phyloP scores from a whole-genome alignment of 2,113 vertebrate genomes.

The Coturnix japonica region DNA sequence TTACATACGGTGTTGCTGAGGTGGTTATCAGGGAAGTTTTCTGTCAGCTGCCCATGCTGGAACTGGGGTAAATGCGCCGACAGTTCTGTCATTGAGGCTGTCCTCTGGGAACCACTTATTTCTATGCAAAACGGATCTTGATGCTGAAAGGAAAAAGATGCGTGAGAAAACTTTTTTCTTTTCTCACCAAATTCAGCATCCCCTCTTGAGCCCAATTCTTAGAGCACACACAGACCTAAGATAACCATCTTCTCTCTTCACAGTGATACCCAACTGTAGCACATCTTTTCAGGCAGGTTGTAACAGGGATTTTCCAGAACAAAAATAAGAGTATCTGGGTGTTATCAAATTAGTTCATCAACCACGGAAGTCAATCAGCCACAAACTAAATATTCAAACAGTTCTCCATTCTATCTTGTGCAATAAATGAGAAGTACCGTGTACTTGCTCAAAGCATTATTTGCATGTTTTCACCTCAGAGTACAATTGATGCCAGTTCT shows the following conservation, averaged over 20 bases:
- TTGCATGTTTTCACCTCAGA: neutral
- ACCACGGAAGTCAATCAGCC: conserved; percentile 9
- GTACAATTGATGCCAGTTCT: neutral
- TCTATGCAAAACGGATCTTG: conserved; percentile 23
- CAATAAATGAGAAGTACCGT: neutral
- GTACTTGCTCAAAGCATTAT: neutral
- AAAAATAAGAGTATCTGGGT: neutral
- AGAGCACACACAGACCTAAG: conserved; percentile 15
- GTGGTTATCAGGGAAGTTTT: conserved; percentile 79
- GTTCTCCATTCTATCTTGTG: neutral
- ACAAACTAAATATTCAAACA: neutral
- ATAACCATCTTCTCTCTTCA: conserved; percentile 7
- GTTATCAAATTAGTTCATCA: conserved; percentile 49
- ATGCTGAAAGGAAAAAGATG: conserved; percentile 73
- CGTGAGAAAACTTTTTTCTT: conserved; percentile 25
- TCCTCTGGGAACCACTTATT: conserved; percentile 52
- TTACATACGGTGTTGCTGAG: conserved; percentile 77
- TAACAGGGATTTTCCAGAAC: conserved; percentile 20
- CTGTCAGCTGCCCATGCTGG: conserved; percentile 84
- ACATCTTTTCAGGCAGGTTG: neutral
- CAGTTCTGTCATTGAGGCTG: conserved; percentile 82
- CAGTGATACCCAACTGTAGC: neutral
- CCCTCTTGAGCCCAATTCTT: neutral
- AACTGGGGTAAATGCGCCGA: conserved; percentile 83
- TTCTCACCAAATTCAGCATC: neutral